Conservation (phyloP, 2,797 vertebrate genomes). For the Pangasius krempfi region DNA sequence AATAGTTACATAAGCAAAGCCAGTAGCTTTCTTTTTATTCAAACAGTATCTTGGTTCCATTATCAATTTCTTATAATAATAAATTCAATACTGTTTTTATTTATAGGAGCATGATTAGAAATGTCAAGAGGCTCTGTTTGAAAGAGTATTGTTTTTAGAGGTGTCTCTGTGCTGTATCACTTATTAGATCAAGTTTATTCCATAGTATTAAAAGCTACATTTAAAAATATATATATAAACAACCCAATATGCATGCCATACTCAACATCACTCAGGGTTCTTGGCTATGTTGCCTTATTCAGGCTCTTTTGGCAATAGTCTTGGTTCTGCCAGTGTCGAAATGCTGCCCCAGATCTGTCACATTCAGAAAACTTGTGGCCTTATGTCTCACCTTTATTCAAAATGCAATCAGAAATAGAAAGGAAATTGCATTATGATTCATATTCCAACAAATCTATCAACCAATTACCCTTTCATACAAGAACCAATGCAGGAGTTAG, state of each 20-base stretch:
- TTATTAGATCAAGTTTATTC: not conserved
- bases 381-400: slow-evolving; percentile 8
- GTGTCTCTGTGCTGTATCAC: not conserved
- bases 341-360: slow-evolving; percentile 31
- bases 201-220: not conserved
- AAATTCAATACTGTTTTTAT: not conserved
- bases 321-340: slow-evolving; percentile 24
- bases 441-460: slow-evolving; percentile 41
- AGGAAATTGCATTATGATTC: slow-evolving; percentile 30
- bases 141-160: not conserved
- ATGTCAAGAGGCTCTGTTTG: not conserved
- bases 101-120: not conserved
- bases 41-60: not conserved
- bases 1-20: not conserved
- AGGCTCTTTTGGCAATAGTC: not conserved
- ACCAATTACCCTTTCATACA: slow-evolving; percentile 47
- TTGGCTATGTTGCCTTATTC: not conserved
- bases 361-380: not conserved
- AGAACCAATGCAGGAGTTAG: slow-evolving; percentile 31
- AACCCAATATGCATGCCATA: not conserved
- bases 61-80: not conserved
- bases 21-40: not conserved
- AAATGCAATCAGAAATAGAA: slow-evolving; percentile 2
- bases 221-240: not conserved
- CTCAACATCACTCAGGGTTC: not conserved